These are phyloP conservation scores for Daboia siamensis DNA, from an alignment of 2,113 vertebrate genomes.

Conservation along the genomic window DNA sequence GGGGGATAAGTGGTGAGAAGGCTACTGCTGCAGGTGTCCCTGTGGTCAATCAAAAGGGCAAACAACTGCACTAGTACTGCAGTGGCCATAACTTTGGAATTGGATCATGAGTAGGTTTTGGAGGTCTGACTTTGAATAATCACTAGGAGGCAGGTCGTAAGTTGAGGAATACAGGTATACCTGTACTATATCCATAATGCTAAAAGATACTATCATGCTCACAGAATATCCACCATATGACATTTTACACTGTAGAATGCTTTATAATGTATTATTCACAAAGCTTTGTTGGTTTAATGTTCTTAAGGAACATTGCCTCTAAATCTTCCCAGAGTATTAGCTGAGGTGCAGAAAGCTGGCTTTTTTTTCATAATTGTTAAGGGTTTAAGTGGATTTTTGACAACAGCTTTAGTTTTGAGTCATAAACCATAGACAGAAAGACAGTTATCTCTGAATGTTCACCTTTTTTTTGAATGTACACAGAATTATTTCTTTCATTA, in stretches of 20 bases:
- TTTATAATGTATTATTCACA: not conserved
- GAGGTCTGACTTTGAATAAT: not conserved
- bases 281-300: not conserved
- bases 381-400: not conserved
- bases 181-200: not conserved
- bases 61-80: not conserved
- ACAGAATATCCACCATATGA: not conserved
- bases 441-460: not conserved
- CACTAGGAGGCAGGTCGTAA: not conserved
- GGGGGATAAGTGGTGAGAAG: not conserved
- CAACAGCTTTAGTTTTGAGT: not conserved
- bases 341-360: not conserved
- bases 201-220: not conserved
- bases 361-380: not conserved
- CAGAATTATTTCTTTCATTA: not conserved
- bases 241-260: not conserved
- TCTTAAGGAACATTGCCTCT: not conserved
- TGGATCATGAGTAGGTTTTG: not conserved
- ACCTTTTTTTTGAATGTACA: not conserved
- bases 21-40: not conserved
- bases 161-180: not conserved
- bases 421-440: not conserved
- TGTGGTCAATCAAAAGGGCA: not conserved
- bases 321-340: not conserved
- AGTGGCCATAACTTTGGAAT: not conserved